phyloP scores from a whole-genome alignment of 2,797 vertebrate species.

The Premnoplex brunnescens region DNA sequence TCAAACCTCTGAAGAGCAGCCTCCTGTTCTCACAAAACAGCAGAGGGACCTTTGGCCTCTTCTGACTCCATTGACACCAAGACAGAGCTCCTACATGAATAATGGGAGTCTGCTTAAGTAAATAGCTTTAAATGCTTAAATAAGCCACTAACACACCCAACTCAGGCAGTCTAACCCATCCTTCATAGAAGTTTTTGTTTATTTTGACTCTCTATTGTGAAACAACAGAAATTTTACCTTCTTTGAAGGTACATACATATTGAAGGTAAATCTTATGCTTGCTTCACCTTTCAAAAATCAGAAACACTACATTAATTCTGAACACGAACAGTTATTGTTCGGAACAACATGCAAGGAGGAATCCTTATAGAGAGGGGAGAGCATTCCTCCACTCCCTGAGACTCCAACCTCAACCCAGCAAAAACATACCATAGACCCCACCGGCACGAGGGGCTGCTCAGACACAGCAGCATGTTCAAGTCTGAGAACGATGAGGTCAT shows the following conservation, averaged over 20 bases:
- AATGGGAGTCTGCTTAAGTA: background rate
- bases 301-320: background rate
- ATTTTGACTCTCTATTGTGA: background rate
- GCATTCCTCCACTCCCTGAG: fast-evolving
- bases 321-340: background rate
- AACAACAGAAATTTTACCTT: background rate
- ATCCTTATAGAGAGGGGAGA: background rate
- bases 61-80: fast-evolving
- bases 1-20: background rate
- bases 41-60: background rate
- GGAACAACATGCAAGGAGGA: background rate
- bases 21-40: background rate
- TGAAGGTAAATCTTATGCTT: background rate
- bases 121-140: background rate
- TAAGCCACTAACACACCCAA: background rate
- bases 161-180: background rate
- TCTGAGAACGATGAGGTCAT: background rate
- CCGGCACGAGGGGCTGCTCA: background rate
- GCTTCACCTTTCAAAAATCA: background rate
- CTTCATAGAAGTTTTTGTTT: background rate
- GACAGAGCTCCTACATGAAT: background rate
- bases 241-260: background rate
- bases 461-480: background rate
- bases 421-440: background rate
- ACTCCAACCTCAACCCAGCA: background rate